phyloP scores from a whole-genome alignment of 2,888 invertebrate genomes.

The Cerceris rybyensis region DNA sequence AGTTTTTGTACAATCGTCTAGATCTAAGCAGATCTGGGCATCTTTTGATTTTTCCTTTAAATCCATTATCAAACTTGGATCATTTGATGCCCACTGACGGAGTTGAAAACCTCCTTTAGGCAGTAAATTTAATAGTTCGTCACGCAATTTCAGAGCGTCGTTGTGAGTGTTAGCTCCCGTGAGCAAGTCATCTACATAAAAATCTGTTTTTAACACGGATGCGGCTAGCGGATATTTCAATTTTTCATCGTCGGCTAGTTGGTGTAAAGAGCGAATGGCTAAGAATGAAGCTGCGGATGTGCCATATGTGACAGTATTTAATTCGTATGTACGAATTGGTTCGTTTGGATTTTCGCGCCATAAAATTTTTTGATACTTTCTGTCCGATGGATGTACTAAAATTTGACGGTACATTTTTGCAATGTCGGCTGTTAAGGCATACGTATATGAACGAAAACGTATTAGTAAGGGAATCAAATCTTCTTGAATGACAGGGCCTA shows the following conservation, averaged over 20 bases:
- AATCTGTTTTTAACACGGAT: too few species aligned
- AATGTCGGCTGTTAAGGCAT: too few species aligned
- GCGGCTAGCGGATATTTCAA: too few species aligned
- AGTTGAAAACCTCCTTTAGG: background rate
- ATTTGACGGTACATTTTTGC: background rate
- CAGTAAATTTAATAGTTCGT: background rate
- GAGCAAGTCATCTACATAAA: background rate
- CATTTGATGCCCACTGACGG: background rate
- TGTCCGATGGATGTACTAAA: background rate
- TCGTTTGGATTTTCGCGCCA: slow-evolving; percentile 1
- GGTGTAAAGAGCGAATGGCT: too few species aligned
- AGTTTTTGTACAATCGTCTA: background rate
- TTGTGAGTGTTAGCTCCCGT: background rate
- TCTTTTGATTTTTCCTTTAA: background rate
- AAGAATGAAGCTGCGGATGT: background rate
- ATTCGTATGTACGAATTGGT: background rate
- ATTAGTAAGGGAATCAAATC: background rate
- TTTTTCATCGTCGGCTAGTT: too few species aligned
- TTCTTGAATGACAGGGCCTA: background rate
- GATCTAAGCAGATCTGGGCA: background rate
- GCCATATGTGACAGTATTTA: background rate
- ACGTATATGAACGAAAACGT: background rate
- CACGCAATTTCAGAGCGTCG: background rate
- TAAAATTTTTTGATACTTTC: background rate
- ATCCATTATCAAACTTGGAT: background rate